Percentiles rank a stretch among this genome's conserved stretches.
These are phyloP conservation scores for Malurus cyaneus DNA, from an alignment of 2,113 vertebrate genomes.

Conservation along the genomic window DNA sequence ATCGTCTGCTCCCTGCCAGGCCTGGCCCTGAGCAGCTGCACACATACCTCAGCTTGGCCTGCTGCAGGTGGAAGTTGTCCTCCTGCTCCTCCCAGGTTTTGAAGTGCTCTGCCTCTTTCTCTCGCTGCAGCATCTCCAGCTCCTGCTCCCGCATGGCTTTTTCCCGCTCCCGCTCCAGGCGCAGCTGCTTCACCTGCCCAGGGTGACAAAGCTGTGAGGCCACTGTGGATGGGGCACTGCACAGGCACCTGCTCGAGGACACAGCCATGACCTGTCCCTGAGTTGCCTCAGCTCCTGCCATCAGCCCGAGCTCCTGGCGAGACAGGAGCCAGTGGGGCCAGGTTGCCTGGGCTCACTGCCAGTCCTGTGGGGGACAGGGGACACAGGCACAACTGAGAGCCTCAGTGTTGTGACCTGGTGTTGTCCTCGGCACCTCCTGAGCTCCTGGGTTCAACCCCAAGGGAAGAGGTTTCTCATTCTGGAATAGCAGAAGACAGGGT, in stretches of 20 bases:
- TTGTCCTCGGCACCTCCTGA: not conserved
- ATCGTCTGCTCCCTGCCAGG: not conserved
- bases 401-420: not conserved
- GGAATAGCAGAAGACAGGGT: not conserved
- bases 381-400: not conserved
- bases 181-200: conserved; percentile 91
- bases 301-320: rapidly evolving
- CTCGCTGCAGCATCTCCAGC: conserved; percentile 95
- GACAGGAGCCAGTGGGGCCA: rapidly evolving
- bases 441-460: not conserved
- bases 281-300: not conserved
- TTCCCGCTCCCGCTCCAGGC: conserved; percentile 92
- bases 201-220: rapidly evolving
- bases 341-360: not conserved
- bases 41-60: conserved; percentile 89
- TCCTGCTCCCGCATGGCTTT: conserved; percentile 96
- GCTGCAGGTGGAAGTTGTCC: conserved; percentile 95
- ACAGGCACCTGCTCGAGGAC: rapidly evolving
- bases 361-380: not conserved
- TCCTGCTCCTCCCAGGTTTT: conserved; percentile 99
- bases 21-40: rapidly evolving
- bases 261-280: not conserved
- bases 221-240: rapidly evolving
- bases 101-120: conserved; percentile 97
- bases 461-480: not conserved